Conservation (phyloP, 2,797 vertebrate genomes). For the Tarsius wallacei region DNA sequence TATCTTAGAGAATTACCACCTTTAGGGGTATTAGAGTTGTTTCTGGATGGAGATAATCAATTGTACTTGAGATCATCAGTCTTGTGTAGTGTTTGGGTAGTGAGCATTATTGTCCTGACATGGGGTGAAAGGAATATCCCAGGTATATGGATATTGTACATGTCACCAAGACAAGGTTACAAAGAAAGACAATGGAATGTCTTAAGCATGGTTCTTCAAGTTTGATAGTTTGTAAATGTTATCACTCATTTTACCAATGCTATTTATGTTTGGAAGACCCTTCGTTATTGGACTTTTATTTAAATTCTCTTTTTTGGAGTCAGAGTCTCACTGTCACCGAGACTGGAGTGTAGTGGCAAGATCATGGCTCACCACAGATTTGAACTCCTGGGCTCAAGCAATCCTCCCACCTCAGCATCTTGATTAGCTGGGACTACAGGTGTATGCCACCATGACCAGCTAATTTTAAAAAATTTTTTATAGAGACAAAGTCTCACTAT, state of each 20-base stretch:
- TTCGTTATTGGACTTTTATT: slow-evolving; percentile 37
- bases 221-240: not conserved
- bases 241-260: not conserved
- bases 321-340: too few species aligned
- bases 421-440: too few species aligned
- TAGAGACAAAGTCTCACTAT: too few species aligned
- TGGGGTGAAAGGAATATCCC: not conserved
- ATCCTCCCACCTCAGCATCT: too few species aligned
- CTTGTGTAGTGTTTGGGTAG: not conserved
- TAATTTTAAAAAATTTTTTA: too few species aligned
- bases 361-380: too few species aligned
- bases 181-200: slow-evolving; percentile 12
- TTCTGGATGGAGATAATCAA: slow-evolving; percentile 25
- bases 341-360: too few species aligned
- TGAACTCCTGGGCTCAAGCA: too few species aligned
- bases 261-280: not conserved
- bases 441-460: too few species aligned
- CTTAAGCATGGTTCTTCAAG: not conserved
- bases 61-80: not conserved
- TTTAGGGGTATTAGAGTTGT: not conserved
- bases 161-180: not conserved
- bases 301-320: not conserved
- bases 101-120: not conserved
- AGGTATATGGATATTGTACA: not conserved
- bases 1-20: slow-evolving; percentile 11